phyloP scores from a whole-genome alignment of 2,113 vertebrate species.

The Nerophis ophidion region DNA sequence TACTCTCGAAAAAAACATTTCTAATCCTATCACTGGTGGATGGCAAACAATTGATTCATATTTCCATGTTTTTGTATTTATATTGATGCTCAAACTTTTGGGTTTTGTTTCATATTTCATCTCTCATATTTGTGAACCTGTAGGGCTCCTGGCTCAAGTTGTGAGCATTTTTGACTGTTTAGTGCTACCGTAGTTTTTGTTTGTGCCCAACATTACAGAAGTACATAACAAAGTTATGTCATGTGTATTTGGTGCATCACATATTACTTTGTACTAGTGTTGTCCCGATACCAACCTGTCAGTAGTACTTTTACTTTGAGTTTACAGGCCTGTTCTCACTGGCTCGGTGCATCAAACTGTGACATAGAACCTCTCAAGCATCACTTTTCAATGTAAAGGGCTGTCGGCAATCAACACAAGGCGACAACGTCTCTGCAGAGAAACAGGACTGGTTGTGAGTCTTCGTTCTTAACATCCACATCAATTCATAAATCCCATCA shows the following conservation, averaged over 20 bases:
- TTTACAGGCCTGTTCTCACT: background rate
- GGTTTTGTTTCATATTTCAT: background rate
- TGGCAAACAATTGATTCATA: too few species aligned
- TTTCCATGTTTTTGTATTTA: background rate
- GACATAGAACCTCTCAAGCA: background rate
- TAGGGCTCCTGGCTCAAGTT: too few species aligned
- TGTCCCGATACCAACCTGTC: too few species aligned
- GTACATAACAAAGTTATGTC: too few species aligned
- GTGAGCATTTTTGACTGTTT: too few species aligned
- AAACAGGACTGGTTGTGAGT: background rate
- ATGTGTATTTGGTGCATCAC: too few species aligned
- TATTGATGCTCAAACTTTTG: background rate
- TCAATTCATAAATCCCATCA: background rate
- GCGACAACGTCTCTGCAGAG: background rate
- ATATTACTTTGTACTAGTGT: too few species aligned
- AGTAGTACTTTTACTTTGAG: too few species aligned
- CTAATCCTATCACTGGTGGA: too few species aligned
- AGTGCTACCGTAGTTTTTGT: too few species aligned
- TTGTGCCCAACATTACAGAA: too few species aligned
- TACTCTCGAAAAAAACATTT: conserved; percentile 17
- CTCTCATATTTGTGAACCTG: too few species aligned
- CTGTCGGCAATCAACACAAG: conserved; percentile 1
- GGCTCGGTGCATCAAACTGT: background rate
- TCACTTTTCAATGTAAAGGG: background rate
- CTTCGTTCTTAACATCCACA: background rate